Conservation (phyloP, 2,797 vertebrate genomes). For the Lutjanus campechanus region DNA sequence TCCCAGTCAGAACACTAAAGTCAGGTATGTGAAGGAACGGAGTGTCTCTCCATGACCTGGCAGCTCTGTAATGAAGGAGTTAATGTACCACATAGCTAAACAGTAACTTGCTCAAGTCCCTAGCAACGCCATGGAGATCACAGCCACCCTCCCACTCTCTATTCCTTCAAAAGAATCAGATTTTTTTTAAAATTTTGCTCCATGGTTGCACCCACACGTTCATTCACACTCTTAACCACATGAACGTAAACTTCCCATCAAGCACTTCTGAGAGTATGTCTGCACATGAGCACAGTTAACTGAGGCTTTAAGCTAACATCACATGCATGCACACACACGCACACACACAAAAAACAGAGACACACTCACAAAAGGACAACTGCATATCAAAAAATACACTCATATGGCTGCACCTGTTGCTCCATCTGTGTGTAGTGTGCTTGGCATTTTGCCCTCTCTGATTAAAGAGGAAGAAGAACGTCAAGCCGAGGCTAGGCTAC, state of each 20-base stretch:
- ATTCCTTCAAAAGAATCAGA: slow-evolving; percentile 52
- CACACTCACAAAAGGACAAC: slow-evolving; percentile 6
- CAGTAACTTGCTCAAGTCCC: slow-evolving; percentile 51
- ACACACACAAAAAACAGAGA: slow-evolving; percentile 8
- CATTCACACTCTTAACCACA: neutral
- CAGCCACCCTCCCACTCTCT: slow-evolving; percentile 41
- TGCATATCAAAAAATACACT: neutral
- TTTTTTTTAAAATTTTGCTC: too few relatives aligned
- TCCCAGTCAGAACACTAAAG: slow-evolving; percentile 20
- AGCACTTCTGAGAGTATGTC: neutral
- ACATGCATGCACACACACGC: slow-evolving; percentile 7
- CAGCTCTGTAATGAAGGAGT: slow-evolving; percentile 28
- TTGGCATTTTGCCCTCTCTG: slow-evolving; percentile 7
- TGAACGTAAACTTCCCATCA: slow-evolving; percentile 16
- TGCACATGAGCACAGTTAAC: slow-evolving; percentile 17
- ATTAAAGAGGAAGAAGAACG: too few relatives aligned
- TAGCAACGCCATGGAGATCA: slow-evolving; percentile 58
- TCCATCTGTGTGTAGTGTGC: slow-evolving; percentile 7
- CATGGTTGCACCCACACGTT: slow-evolving; percentile 28
- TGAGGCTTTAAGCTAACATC: slow-evolving; percentile 10
- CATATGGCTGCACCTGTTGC: slow-evolving; percentile 1
- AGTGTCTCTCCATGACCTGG: neutral
- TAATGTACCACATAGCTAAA: slow-evolving; percentile 45
- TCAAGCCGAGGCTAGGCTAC: neutral
- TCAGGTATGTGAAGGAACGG: neutral